Base-by-base conservation (phyloP, 1,140 invertebrate species). In the Orius insidiosus region DNA sequence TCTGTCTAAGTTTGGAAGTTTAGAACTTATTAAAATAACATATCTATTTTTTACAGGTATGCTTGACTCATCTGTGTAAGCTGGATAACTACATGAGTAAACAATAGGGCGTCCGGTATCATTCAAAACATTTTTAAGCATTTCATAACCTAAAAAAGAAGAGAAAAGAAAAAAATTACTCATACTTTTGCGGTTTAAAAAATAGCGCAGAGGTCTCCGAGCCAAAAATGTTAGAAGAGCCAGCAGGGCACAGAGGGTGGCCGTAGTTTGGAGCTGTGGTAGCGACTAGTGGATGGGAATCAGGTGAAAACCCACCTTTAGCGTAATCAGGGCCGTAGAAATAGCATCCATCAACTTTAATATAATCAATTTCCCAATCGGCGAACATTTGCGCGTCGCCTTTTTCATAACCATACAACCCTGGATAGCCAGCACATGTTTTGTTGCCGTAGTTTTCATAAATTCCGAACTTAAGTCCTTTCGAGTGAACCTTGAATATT, bases 301-400 rank as follows among this genome's bases (percentile, higher is more conserved):
- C 31, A n/a, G n/a, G n/a, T 33, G 6, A 46, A 19, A 36, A 47
- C n/a, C n/a, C n/a, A 56, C 55, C 55, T 45, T 48, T 39, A 11
- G 49, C 49, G 52, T 53, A 53, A n/a, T 50, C 30, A 32, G 48
- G 31, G 34, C 43, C 44, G 54, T 86, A 73, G 0, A 88, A 75
- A 63, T 95, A 85, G 62, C 94, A 98, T 1, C 90, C 93, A 61
- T 97, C 94, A 50, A 98, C 62, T 64, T 98, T 97, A 0, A 98
- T 80, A 58, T 94, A 94, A 59, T 98, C 93, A 7, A 97, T 86
- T 37, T 84, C 81, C 94, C 94, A 98, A 1, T 84, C 77, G n/a
- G 87, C 89, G 68, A 97, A 97, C 2, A 84, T 87, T 18, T 80
- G 65, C 0, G 90, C 89, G 66, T 96, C 93, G 54, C 67, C 68